phyloP scores from a whole-genome alignment of 2,797 vertebrate genomes.

The Ciconia nigra region DNA sequence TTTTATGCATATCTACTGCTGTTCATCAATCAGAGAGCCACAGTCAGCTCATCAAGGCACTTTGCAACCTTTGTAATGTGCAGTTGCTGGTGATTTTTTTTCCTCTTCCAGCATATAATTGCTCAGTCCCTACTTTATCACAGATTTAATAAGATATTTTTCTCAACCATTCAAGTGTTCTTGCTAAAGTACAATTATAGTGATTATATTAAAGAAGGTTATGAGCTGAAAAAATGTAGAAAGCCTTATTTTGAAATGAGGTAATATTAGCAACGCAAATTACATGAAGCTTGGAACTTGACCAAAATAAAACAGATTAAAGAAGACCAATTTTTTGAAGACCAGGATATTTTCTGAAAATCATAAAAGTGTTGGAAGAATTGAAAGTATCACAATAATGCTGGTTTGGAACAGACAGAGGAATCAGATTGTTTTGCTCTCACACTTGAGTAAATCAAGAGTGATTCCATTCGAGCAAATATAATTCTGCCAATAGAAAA shows the following conservation, averaged over 20 bases:
- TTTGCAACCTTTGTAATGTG: neutral
- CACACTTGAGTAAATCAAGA: neutral
- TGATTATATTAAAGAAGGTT: neutral
- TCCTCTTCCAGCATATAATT: neutral
- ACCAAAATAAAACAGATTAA: neutral
- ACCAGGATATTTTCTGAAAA: neutral
- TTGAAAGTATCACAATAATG: neutral
- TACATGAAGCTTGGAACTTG: neutral
- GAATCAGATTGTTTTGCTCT: neutral
- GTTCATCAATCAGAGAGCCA: slow-evolving; percentile 10
- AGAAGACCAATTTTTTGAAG: neutral
- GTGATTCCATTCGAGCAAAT: neutral
- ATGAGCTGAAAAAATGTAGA: slow-evolving; percentile 1
- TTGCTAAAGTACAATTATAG: neutral
- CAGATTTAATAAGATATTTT: slow-evolving; percentile 17
- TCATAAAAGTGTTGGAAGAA: neutral
- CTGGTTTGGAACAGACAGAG: neutral
- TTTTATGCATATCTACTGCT: neutral
- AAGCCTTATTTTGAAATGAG: slow-evolving; percentile 16
- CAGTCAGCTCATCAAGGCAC: neutral
- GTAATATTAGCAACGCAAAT: slow-evolving; percentile 18
- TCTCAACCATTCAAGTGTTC: neutral
- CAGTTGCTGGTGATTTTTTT: neutral
- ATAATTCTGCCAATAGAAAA: neutral
- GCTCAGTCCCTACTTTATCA: neutral